phyloP scores from a whole-genome alignment of 1,140 invertebrate genomes.

The Odontomachus brunneus region DNA sequence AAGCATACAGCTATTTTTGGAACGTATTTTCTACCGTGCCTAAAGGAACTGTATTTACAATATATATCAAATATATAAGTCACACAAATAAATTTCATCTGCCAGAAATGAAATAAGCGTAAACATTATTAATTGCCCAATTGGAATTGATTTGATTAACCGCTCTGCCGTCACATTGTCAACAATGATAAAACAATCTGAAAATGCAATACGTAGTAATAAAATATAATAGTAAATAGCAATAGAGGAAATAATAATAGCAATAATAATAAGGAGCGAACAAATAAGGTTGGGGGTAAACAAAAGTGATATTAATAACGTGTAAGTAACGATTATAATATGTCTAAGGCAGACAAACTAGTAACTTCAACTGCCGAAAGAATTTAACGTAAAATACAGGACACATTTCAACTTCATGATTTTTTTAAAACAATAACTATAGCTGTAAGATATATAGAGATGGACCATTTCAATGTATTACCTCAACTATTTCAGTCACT shows the following conservation, averaged over 20 bases:
- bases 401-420: slow-evolving; percentile 16
- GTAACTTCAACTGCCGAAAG: slow-evolving; percentile 48
- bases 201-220: slow-evolving; percentile 37
- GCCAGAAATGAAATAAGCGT: slow-evolving; percentile 40
- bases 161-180: slow-evolving; percentile 51
- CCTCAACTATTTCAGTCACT: too few species aligned
- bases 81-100: slow-evolving; percentile 25
- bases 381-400: slow-evolving; percentile 35
- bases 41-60: slow-evolving; percentile 28
- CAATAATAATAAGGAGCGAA: slow-evolving; percentile 32
- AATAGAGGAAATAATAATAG: slow-evolving; percentile 7
- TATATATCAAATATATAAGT: slow-evolving; percentile 43
- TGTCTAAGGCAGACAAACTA: slow-evolving; percentile 39
- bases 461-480: too few species aligned
- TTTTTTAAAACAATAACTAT: slow-evolving; percentile 45
- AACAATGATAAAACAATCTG: slow-evolving; percentile 54
- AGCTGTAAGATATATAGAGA: background rate
- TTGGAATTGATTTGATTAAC: slow-evolving; percentile 57
- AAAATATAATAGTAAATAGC: slow-evolving; percentile 48
- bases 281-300: slow-evolving; percentile 6
- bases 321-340: slow-evolving; percentile 52
- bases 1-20: slow-evolving; percentile 10
- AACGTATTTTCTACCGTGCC: slow-evolving; percentile 15
- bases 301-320: slow-evolving; percentile 36
- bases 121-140: slow-evolving; percentile 60